Base-by-base conservation (phyloP, 2,113 vertebrate species). In the Ailuropoda melanoleuca region DNA sequence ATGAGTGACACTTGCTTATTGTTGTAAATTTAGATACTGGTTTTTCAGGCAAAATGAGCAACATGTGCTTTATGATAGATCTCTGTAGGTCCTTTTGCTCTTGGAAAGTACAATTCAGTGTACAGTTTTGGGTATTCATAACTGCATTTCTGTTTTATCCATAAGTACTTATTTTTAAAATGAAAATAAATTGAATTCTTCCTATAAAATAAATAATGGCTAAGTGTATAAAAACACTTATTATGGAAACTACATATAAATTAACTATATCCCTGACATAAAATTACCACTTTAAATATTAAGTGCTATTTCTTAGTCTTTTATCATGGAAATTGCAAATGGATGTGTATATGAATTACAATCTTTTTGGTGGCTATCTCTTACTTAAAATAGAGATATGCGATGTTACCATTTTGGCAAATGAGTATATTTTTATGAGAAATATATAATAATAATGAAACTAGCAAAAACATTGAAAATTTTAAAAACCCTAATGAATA, bases 1-100 rank as follows among this genome's bases (percentile, higher is more conserved):
- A 34, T 84, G 72, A 97, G 7, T 90, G 68, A 68, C 31, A 55
- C 10, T 97, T 96, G 53, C 48, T 93, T 88, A 68, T 88, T 95
- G 43, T 82, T 93, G 68, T 83, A 62, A 90, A 96, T 95, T 90
- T 94, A 62, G 26, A 50, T 93, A 80, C 24, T 88, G 9, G 19
- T 14, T 97, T 77, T 78, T 84, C 34, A 87, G 19, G 84, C 37
- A 85, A 68, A 81, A 11, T 0, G 6, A 96, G 58, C 94, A 94
- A 80, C 29, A 7, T 31, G 31, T 83, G 19, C 70, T 95, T 93
- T 84, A 88, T 46, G 23, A 66, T 92, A 56, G 46, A 80, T 80
- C 7, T 85, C 29, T 62, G 4, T 70, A 94, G 39, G 17, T 48
- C 9, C 12, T 97, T 92, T 93, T 87, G 23, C 19, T 60, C 37